A percentile compares a stretch with the other conserved stretches of the same genome.
phyloP scores from a whole-genome alignment of 2,797 vertebrate genomes.

The Gymnothorax javanicus region DNA sequence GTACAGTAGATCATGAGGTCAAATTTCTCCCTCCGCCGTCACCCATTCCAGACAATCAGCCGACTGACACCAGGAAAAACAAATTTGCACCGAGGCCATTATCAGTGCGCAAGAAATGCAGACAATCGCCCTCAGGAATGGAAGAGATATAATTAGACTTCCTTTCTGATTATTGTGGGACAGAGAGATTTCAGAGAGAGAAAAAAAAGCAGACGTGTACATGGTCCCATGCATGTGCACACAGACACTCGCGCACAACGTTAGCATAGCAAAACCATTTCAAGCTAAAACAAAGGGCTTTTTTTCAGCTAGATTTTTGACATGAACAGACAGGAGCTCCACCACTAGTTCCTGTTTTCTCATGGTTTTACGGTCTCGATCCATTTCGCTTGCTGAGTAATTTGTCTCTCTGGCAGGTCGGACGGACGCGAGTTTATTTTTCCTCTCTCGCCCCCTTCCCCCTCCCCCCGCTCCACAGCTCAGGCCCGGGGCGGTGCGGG shows the following conservation, averaged over 20 bases:
- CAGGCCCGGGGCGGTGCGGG: conserved; percentile 60
- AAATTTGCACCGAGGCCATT: not conserved
- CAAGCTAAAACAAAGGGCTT: conserved; percentile 49
- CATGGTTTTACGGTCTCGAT: conserved; percentile 63
- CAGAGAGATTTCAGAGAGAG: not conserved
- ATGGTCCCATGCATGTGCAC: not conserved
- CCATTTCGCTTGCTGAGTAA: conserved; percentile 69
- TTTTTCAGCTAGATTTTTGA: conserved; percentile 63
- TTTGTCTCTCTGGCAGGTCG: conserved; percentile 73
- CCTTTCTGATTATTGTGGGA: not conserved
- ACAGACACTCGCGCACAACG: conserved; percentile 19
- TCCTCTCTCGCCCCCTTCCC: conserved; percentile 44
- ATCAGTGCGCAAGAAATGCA: not conserved
- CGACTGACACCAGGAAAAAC: not conserved
- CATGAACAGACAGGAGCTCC: conserved; percentile 68
- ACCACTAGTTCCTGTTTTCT: conserved; percentile 64
- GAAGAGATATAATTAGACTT: conserved; percentile 9
- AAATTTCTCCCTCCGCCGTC: conserved; percentile 41
- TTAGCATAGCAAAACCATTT: conserved; percentile 44
- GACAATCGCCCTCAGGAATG: not conserved
- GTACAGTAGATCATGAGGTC: conserved; percentile 56
- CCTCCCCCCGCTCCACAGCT: conserved; percentile 51
- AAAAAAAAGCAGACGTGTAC: not conserved
- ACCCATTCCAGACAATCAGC: conserved; percentile 1
- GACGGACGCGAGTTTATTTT: conserved; percentile 49